Conservation (phyloP, 2,888 invertebrate species). For the Amphimallon solstitiale region DNA sequence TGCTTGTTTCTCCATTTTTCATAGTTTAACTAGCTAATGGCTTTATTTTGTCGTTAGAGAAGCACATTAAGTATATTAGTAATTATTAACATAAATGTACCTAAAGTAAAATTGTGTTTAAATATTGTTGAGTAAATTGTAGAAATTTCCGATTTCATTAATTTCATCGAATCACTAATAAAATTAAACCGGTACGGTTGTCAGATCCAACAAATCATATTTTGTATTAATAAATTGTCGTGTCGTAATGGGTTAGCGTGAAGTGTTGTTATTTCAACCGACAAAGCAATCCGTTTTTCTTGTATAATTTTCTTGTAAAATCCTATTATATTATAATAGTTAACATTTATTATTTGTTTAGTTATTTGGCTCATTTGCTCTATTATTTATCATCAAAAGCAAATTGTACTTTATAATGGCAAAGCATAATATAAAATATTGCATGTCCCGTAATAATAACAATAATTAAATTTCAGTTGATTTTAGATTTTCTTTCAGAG, state of each 20-base stretch:
- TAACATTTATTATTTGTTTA: constrained; percentile 11
- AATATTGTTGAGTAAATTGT: constrained; percentile 9
- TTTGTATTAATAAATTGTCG: constrained; percentile 14
- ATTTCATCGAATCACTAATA: constrained; percentile 12
- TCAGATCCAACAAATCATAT: constrained; percentile 1
- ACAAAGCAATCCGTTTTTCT: constrained; percentile 14
- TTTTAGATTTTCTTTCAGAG: too few relatives aligned
- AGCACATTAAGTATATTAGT: background rate
- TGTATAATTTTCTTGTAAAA: constrained; percentile 9
- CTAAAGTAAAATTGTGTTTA: background rate
- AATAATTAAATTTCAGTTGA: too few relatives aligned
- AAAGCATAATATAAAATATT: too few relatives aligned
- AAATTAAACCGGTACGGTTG: constrained; percentile 14
- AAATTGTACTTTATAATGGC: too few relatives aligned
- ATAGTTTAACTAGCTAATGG: too few relatives aligned
- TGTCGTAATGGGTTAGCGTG: constrained; percentile 14
- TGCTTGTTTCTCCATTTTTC: too few relatives aligned
- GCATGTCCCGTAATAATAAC: too few relatives aligned
- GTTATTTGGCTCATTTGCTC: background rate
- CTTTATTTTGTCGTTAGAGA: too few relatives aligned
- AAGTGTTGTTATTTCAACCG: constrained; percentile 8
- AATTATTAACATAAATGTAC: background rate
- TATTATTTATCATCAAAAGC: too few relatives aligned
- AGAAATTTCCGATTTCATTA: constrained; percentile 13
- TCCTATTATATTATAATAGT: constrained; percentile 11